Conservation (phyloP, 2,113 vertebrate genomes). For the Anhinga anhinga region DNA sequence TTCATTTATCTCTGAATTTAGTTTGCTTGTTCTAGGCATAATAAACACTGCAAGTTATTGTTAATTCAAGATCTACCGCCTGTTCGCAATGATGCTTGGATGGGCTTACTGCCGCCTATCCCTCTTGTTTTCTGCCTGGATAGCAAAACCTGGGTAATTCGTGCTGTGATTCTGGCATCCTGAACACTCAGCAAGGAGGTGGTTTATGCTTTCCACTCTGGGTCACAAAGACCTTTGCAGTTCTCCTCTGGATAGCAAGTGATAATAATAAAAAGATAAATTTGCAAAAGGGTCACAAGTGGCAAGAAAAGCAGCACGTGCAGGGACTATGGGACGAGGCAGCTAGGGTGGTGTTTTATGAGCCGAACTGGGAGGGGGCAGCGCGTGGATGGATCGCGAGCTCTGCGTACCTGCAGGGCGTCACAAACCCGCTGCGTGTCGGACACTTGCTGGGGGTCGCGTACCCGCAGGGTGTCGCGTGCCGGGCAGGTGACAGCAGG, state of each 20-base stretch:
- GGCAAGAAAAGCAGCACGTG: background rate
- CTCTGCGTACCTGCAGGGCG: background rate
- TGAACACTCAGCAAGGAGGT: background rate
- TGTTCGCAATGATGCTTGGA: background rate
- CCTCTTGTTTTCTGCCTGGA: background rate
- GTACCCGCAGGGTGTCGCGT: rapidly evolving
- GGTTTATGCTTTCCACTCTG: background rate
- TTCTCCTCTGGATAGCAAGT: background rate
- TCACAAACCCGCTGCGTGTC: too few species aligned
- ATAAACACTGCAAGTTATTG: background rate
- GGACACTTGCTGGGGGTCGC: rapidly evolving
- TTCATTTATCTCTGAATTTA: conserved; percentile 26
- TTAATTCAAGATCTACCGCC: background rate
- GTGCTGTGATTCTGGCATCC: background rate
- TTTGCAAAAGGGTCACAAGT: background rate
- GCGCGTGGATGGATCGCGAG: background rate
- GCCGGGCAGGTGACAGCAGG: background rate
- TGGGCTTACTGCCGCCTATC: background rate
- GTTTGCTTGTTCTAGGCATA: conserved; percentile 2
- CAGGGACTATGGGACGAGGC: background rate
- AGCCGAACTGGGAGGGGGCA: background rate
- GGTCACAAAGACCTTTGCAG: background rate
- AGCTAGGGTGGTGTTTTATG: background rate
- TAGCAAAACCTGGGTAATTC: background rate
- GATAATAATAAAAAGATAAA: background rate